Base-by-base conservation (phyloP, 2,113 vertebrate genomes). In the Sorex araneus region DNA sequence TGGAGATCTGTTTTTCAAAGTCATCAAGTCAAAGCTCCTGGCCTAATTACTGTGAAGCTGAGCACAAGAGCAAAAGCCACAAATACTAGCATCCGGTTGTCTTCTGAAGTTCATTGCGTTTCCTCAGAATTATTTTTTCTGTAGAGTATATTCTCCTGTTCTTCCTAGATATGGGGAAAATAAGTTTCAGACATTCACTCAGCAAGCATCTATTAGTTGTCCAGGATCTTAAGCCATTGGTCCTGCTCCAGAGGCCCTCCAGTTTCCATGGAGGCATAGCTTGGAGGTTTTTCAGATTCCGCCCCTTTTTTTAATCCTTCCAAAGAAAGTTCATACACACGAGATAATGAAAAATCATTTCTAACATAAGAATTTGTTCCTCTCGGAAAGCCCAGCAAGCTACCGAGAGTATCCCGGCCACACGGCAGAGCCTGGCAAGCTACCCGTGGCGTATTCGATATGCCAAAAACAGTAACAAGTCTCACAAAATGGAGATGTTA, bases 51-150 rank as follows among this genome's bases (percentile, higher is more conserved):
- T 34, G 28, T 70, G n/a, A 90, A 23, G 69, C n/a, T 69, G 30
- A 83, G 21, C 34, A 79, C 21, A 75, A 30, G n/a, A 73, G n/a
- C 32, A 40, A 75, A 71, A 78, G 47, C 57, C 1, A 10, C 25
- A 6, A 15, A 43, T 50, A 79, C 9, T 10, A 32, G 25, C 50
- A 66, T 83, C 57, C 67, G 75, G 28, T 43, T 69, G 2, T 93
- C 69, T 95, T 92, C 34, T 94, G 25, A 91, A 84, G 71, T 71
- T 69, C 54, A 84, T 75, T 79, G 80, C 78, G 73, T 86, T 27
- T 19, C 30, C 79, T 77, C 45, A 50, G 64, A 92, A 79, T 70
- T 79, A 66, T 81, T 89, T 86, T 28, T 34, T 85, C 2, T n/a
- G 18, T 21, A 73, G 11, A 74, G 27, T 43, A 7, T 67, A 36